These are phyloP conservation scores for Gymnocheta viridis DNA, from an alignment of 2,888 invertebrate species.

Conservation along the genomic window DNA sequence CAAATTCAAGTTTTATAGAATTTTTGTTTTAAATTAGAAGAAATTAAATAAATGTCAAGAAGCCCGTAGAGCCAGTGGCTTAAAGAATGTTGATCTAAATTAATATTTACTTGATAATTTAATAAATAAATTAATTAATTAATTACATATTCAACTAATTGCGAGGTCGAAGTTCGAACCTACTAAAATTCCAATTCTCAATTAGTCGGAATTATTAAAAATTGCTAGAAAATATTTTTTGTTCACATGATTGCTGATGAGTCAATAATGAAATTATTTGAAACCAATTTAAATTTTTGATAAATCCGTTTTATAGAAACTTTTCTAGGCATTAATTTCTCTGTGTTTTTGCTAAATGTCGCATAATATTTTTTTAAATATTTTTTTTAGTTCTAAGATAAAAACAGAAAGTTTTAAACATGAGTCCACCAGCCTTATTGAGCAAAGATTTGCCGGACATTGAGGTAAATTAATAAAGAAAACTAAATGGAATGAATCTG, in stretches of 20 bases:
- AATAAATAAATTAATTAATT: not conserved
- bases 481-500: not conserved
- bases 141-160: not conserved
- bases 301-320: too few relatives aligned
- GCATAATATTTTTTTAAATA: not conserved
- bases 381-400: constrained; percentile 36
- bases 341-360: too few relatives aligned
- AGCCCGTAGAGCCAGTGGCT: not conserved
- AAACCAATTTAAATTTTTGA: too few relatives aligned
- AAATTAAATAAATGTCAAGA: not conserved
- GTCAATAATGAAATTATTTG: too few relatives aligned
- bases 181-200: too few relatives aligned
- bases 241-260: too few relatives aligned
- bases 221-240: too few relatives aligned
- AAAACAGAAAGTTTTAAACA: constrained; percentile 53
- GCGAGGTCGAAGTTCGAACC: too few relatives aligned
- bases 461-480: constrained; percentile 85
- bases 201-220: too few relatives aligned
- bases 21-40: not conserved
- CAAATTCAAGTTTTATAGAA: not conserved
- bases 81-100: not conserved
- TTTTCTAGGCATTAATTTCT: too few relatives aligned
- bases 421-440: constrained; percentile 83
- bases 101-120: not conserved
- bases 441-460: constrained; percentile 91